Base-by-base conservation (phyloP, 1,140 invertebrate genomes). In the Cecropterus lyciades region DNA sequence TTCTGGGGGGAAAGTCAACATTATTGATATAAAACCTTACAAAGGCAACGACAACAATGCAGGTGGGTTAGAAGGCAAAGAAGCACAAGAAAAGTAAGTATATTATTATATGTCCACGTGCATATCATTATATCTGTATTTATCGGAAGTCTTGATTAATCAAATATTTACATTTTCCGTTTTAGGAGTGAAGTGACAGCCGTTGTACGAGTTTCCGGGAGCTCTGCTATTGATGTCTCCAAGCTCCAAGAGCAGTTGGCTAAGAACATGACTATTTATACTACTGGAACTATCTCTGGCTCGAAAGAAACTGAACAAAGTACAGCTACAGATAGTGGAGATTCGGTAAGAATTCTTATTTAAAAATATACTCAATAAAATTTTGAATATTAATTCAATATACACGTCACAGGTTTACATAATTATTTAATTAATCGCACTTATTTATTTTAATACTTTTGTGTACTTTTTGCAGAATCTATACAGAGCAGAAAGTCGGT, bases 121-220 rank as follows among this genome's bases (percentile, higher is more conserved):
- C n/a, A n/a, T 33, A 33, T 9, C 2, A 33, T 33, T 33, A 3
- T 10, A 10, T 33, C 30, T 7, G 30, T 33, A 8, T 8, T 9
- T 4, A 8, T 33, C 3, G 6, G 6, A n/a, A n/a, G n/a, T n/a
- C n/a, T n/a, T n/a, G n/a, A n/a, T n/a, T n/a, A n/a, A n/a, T n/a
- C n/a, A n/a, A n/a, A n/a, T n/a, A n/a, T n/a, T n/a, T n/a, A n/a
- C n/a, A n/a, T n/a, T n/a, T n/a, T n/a, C n/a, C n/a, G n/a, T 92
- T 93, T 17, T 72, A 96, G 96, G 77, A 97, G 96, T 82, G 94
- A 96, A 43, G 95, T 97, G 0, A 94, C 95, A 5, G 96, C 96
- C 5, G 95, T 95, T 3, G 94, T 97, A 1, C 93, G 95, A 0
- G 95, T 95, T 72, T 93, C 95, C 65, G 95, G 95, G 60, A 94